These are phyloP conservation scores for Merodon equestris DNA, from an alignment of 2,888 invertebrate genomes.

Conservation along the genomic window DNA sequence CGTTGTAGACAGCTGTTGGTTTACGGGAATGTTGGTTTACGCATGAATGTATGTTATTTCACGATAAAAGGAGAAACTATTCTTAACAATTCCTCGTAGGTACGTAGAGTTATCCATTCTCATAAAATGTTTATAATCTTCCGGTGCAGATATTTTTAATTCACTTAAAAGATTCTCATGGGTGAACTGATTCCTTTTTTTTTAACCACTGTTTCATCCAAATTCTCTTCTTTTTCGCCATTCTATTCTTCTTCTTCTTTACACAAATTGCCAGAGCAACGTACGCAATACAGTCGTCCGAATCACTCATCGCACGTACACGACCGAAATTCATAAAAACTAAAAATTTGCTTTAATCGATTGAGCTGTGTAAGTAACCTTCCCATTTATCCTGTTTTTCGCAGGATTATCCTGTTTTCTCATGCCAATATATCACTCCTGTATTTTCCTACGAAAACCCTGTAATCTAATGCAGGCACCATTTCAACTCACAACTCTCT, in stretches of 20 bases:
- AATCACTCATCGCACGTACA: too few relatives aligned
- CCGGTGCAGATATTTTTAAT: conserved; percentile 1
- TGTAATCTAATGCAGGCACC: too few relatives aligned
- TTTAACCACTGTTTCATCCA: conserved; percentile 5
- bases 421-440: too few relatives aligned
- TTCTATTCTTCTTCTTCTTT: background rate
- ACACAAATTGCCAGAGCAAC: background rate
- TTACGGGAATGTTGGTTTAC: conserved; percentile 25
- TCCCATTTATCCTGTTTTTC: too few relatives aligned
- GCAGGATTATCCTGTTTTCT: too few relatives aligned
- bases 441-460: too few relatives aligned
- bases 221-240: background rate
- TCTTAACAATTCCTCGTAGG: conserved; percentile 1
- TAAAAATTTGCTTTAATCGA: too few relatives aligned
- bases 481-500: too few relatives aligned
- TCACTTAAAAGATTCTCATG: conserved; percentile 24
- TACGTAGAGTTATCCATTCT: conserved; percentile 2
- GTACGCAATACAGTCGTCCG: conserved; percentile 1
- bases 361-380: too few relatives aligned
- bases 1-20: conserved; percentile 5
- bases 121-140: conserved; percentile 8
- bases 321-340: too few relatives aligned
- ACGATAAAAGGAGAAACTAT: conserved; percentile 14
- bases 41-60: conserved; percentile 19
- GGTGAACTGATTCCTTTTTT: conserved; percentile 9